Percentiles rank a stretch among this genome's conserved stretches.
Conservation (phyloP, 2,888 invertebrate genomes). For the Caenorhabditis becei region DNA sequence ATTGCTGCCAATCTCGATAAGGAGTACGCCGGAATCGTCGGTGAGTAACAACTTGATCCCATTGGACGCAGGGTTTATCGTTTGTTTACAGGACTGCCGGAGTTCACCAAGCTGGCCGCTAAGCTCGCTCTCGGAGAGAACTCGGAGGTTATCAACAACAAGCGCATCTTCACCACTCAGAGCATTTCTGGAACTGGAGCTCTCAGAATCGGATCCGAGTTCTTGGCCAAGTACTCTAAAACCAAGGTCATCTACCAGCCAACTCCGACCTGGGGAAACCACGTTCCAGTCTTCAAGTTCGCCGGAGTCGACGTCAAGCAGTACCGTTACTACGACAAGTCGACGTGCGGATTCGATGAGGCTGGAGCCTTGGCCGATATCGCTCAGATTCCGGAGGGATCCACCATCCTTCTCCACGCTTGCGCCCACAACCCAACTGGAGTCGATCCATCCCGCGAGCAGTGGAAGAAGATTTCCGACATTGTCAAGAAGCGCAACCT, state of each 20-base stretch:
- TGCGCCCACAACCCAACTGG: constrained; percentile 99
- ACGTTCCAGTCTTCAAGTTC: constrained; percentile 94
- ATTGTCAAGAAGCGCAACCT: constrained; percentile 85
- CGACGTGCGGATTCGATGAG: constrained; percentile 94
- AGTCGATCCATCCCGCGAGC: constrained; percentile 85
- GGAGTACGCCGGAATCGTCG: constrained; percentile 93
- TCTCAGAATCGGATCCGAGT: constrained; percentile 92
- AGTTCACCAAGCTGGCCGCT: constrained; percentile 91
- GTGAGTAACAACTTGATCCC: constrained; percentile 84
- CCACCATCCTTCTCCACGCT: constrained; percentile 93
- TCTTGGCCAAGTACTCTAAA: constrained; percentile 87
- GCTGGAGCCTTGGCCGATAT: constrained; percentile 88
- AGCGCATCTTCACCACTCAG: constrained; percentile 86
- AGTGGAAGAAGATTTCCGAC: constrained; percentile 93
- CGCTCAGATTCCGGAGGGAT: constrained; percentile 82
- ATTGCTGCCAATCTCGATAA: constrained; percentile 89
- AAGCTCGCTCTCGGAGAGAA: constrained; percentile 90
- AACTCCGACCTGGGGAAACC: constrained; percentile 98
- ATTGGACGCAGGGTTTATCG: constrained; percentile 11
- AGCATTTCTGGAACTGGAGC: constrained; percentile 96
- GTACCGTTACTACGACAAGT: constrained; percentile 95
- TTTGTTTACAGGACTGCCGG: constrained; percentile 83
- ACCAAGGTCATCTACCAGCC: constrained; percentile 91
- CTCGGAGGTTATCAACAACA: constrained; percentile 84
- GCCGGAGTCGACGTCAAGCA: constrained; percentile 90